Evolutionary conservation across 1,140 invertebrate genomes (phyloP).

Genomic region (Euschistus heros): DNA sequence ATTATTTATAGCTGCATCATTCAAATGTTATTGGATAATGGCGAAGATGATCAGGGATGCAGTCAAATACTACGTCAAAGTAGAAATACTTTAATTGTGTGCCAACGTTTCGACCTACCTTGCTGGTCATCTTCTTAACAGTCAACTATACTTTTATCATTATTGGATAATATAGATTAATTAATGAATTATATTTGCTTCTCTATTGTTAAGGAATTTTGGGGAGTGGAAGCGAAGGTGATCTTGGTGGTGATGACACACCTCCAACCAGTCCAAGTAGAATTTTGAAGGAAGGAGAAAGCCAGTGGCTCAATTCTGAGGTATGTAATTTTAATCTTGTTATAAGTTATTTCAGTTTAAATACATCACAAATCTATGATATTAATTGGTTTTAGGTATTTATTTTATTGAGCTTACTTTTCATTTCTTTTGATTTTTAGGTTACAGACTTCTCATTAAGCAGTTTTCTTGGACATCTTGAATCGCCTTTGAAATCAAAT

Average conservation of each 20-base stretch:
- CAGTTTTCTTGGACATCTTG: constrained; percentile 66
- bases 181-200: not conserved
- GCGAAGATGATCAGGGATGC: no score
- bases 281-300: constrained; percentile 58
- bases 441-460: constrained; percentile 72
- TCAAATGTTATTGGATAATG: no score
- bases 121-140: no score
- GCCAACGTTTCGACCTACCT: no score
- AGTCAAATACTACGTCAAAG: no score
- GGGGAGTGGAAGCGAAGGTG: not conserved
- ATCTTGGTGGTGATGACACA: constrained; percentile 20
- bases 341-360: not conserved
- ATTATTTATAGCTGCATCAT: no score
- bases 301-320: constrained; percentile 64
- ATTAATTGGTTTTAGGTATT: no score
- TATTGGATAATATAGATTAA: no score
- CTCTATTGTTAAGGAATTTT: not conserved
- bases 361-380: not conserved
- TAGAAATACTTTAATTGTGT: no score
- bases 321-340: constrained; percentile 27
- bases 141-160: no score
- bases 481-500: constrained; percentile 44
- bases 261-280: constrained; percentile 56
- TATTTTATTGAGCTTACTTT: not conserved
- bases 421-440: constrained; percentile 26